Percentiles rank a stretch among this genome's conserved stretches.
Evolutionary conservation across 1,140 invertebrate genomes (phyloP).

Genomic region (Plectus sambesii): DNA sequence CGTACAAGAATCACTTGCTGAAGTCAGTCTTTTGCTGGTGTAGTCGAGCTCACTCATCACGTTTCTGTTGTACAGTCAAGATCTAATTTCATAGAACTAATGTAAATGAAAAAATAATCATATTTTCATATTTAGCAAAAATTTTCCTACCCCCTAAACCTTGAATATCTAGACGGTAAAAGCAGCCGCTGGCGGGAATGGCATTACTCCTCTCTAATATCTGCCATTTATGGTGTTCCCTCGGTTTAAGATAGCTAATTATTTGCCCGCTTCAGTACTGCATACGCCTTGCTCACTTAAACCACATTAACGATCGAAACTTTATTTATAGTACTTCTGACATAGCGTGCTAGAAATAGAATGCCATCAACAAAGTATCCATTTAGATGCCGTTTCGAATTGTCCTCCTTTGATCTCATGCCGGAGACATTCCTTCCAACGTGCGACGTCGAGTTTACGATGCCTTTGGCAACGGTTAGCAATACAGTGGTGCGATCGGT

Average conservation of each 20-base stretch:
- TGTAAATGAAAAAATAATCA: too few species aligned
- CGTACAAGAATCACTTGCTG: constrained; percentile 42
- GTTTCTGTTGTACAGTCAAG: too few species aligned
- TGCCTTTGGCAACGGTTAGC: constrained; percentile 92
- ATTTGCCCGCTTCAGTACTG: background rate
- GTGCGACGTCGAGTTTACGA: constrained; percentile 89
- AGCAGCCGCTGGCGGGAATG: too few species aligned
- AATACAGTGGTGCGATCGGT: constrained; percentile 91
- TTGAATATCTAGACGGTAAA: too few species aligned
- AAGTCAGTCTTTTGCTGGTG: constrained; percentile 32
- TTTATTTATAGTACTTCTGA: too few species aligned
- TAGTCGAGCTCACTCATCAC: too few species aligned
- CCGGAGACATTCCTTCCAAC: constrained; percentile 77
- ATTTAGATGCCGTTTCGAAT: constrained; percentile 75
- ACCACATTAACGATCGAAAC: too few species aligned
- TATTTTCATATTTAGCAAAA: background rate
- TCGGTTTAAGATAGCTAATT: background rate
- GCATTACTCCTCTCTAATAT: too few species aligned
- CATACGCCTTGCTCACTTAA: background rate
- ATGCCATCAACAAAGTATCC: constrained; percentile 89
- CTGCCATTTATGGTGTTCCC: too few species aligned
- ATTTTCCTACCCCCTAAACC: too few species aligned
- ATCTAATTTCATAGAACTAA: too few species aligned
- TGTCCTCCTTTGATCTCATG: constrained; percentile 92
- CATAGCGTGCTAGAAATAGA: too few species aligned